Evolutionary conservation across 2,797 vertebrate genomes (phyloP), one percentile per base, ranked within the genome.

Genomic region (Clamator glandarius): DNA sequence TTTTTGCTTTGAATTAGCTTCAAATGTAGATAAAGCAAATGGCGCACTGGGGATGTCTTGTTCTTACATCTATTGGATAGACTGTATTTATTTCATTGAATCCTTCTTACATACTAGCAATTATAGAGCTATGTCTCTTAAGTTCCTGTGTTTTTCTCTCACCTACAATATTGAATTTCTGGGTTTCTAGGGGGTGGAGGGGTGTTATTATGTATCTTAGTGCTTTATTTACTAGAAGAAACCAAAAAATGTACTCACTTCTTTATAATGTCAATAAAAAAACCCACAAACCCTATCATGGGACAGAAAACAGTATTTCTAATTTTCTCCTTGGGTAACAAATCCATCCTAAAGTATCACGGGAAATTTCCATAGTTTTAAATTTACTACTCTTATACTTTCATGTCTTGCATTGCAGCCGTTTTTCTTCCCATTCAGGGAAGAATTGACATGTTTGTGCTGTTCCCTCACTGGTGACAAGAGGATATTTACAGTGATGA

Each of bases 1-100:
- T 79, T 76, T 93, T 84, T 77, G 36, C 52, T 94, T 66, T 94
- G 57, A 85, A 74, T 41, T 80, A 57, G 26, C 26, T 86, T 85
- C 58, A 80, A 84, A 84, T 35, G 79, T 17, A 84, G 57, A 51
- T 50, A 36, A 88, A 91, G 46, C 19, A 51, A 88, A 85, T 70
- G 57, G 70, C 36, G 42, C 24, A 84, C 15, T 46, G 68, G 6
- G 17, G 31, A 28, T 74, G 52, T 9, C 50, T 95, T 87, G 17
- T 63, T 48, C 33, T 58, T 77, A 3, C 83, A 35, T 74, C 72
- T 92, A 1, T 51, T 39, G 48, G 52, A 14, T 11, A 55, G 69
- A 6, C 8, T 85, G 4, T 73, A 63, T 84, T 55, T 76, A 58
- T 84, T 88, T 79, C 57, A 87, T 58, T 90, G 59, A 61, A 85